Percentiles rank a stretch among this genome's conserved stretches.
Evolutionary conservation across 1,140 invertebrate genomes (phyloP).

Genomic region (Melanaphis sacchari): DNA sequence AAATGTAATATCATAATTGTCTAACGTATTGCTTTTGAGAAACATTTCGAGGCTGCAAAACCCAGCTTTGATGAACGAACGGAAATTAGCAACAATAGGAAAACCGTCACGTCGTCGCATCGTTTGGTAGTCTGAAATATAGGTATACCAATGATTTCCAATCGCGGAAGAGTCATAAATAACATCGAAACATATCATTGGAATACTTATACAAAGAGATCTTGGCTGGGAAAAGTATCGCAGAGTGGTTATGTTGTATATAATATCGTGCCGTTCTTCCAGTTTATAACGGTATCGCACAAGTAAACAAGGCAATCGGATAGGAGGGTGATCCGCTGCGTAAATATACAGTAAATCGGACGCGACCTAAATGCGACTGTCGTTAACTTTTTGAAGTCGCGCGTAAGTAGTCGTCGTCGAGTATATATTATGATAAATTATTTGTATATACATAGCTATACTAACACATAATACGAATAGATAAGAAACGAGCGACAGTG

Average conservation of each 20-base stretch:
- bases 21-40: background rate
- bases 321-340: background rate
- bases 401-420: background rate
- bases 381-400: background rate
- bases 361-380: background rate
- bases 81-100: background rate
- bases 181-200: no score
- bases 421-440: background rate
- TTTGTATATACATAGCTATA: no score
- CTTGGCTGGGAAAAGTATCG: background rate
- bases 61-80: background rate
- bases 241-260: background rate
- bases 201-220: background rate
- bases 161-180: no score
- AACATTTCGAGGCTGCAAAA: background rate
- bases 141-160: no score
- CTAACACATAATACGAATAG: background rate
- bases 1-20: background rate
- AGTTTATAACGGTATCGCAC: background rate
- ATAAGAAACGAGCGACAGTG: background rate
- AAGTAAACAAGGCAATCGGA: background rate
- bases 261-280: background rate
- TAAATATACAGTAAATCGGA: background rate
- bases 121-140: no score
- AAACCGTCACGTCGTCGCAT: background rate